A percentile compares a stretch with the other conserved stretches of the same genome.
These are phyloP conservation scores for Xyliphius kryptos DNA, from an alignment of 2,113 vertebrate genomes.

Conservation along the genomic window DNA sequence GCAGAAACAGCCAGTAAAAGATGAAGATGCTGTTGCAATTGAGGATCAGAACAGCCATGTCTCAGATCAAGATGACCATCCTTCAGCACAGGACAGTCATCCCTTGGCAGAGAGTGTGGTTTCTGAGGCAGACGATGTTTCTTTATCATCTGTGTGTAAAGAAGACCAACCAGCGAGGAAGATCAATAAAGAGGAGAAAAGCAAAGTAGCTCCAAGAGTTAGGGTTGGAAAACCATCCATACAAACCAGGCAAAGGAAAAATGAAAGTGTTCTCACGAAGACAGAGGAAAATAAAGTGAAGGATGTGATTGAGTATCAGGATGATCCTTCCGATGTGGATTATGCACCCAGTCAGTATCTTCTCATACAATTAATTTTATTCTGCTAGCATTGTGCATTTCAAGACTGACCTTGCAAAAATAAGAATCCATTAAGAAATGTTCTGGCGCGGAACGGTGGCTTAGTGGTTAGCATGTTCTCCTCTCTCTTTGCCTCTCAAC, in stretches of 20 bases:
- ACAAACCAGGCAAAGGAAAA: slow-evolving; percentile 18
- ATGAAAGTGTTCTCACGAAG: neutral
- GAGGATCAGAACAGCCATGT: slow-evolving; percentile 34
- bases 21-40: slow-evolving; percentile 34
- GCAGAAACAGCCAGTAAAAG: slow-evolving; percentile 35
- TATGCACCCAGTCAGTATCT: slow-evolving; percentile 57
- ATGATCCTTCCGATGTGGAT: slow-evolving; percentile 58
- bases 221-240: slow-evolving; percentile 18
- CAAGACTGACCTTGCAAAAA: too few relatives aligned
- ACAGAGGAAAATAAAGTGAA: slow-evolving; percentile 40
- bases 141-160: neutral
- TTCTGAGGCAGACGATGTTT: slow-evolving; percentile 27
- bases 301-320: slow-evolving; percentile 48
- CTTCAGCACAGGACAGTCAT: slow-evolving; percentile 27
- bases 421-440: too few relatives aligned
- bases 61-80: too few relatives aligned
- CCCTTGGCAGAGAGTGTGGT: slow-evolving; percentile 23
- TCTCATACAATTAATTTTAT: neutral
- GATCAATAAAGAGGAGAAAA: slow-evolving; percentile 18
- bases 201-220: slow-evolving; percentile 33
- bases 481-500: too few relatives aligned
- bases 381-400: too few relatives aligned
- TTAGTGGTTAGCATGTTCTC: too few relatives aligned
- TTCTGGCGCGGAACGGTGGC: too few relatives aligned
- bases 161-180: slow-evolving; percentile 30